phyloP scores from a whole-genome alignment of 2,888 invertebrate genomes.

The Lochmaea crataegi region DNA sequence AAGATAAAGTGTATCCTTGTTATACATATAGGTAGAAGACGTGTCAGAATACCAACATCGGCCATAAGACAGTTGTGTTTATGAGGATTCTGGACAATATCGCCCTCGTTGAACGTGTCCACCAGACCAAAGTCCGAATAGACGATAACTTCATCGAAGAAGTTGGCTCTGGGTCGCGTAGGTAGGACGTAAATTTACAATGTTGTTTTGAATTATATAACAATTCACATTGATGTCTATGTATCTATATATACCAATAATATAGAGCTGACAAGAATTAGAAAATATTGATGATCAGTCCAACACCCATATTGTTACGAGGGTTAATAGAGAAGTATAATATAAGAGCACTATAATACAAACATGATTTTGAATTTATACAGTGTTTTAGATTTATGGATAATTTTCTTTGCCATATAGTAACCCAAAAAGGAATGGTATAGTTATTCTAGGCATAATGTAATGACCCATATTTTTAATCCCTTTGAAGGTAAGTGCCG shows the following conservation, averaged over 20 bases:
- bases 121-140: constrained; percentile 21
- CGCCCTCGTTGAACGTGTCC: constrained; percentile 35
- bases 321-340: too few relatives aligned
- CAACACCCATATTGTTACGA: too few relatives aligned
- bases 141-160: constrained; percentile 32
- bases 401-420: too few relatives aligned
- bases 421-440: too few relatives aligned
- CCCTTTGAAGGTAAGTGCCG: too few relatives aligned
- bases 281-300: background rate
- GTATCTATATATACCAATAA: constrained; percentile 1
- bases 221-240: constrained; percentile 15
- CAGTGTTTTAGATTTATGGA: too few relatives aligned
- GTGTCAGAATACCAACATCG: constrained; percentile 22
- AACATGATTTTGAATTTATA: too few relatives aligned
- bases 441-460: too few relatives aligned
- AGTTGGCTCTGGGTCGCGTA: constrained; percentile 21
- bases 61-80: constrained; percentile 31
- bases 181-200: constrained; percentile 25
- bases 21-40: constrained; percentile 24
- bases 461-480: too few relatives aligned
- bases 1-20: constrained; percentile 19
- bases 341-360: too few relatives aligned
- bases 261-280: background rate
- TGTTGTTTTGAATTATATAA: constrained; percentile 30
- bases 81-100: constrained; percentile 33